A percentile compares a stretch with the other conserved stretches of the same genome.
Evolutionary conservation across 2,888 invertebrate genomes (phyloP).

Genomic region (Brassicogethes aeneus): DNA sequence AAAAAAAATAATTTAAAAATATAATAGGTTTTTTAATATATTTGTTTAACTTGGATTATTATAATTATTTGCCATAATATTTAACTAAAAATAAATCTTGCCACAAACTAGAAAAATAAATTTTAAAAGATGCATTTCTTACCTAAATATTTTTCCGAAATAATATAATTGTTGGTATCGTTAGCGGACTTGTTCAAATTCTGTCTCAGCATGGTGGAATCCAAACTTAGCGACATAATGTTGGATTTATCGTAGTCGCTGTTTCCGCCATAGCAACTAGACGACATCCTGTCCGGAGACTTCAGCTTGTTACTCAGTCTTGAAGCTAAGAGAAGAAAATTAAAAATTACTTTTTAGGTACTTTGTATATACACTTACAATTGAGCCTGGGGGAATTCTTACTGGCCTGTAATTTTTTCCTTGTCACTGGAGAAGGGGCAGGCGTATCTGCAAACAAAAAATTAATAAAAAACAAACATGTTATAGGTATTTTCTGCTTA

Average conservation of each 20-base stretch:
- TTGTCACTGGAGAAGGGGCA: slow-evolving; percentile 42
- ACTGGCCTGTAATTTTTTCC: slow-evolving; percentile 42
- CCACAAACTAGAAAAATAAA: too few relatives aligned
- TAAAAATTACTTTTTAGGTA: background rate
- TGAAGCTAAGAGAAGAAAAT: slow-evolving; percentile 32
- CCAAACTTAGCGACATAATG: slow-evolving; percentile 55
- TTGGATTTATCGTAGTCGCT: slow-evolving; percentile 28
- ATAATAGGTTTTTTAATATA: too few relatives aligned
- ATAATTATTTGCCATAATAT: too few relatives aligned
- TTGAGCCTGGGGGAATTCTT: slow-evolving; percentile 43
- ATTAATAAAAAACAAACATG: slow-evolving; percentile 8
- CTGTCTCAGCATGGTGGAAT: slow-evolving; percentile 47
- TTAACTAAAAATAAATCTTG: too few relatives aligned
- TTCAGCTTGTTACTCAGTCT: slow-evolving; percentile 39
- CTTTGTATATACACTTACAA: too few relatives aligned
- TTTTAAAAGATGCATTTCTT: too few relatives aligned
- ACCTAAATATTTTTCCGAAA: slow-evolving; percentile 31
- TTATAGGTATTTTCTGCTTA: slow-evolving; percentile 7
- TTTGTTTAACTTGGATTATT: too few relatives aligned
- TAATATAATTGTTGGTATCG: slow-evolving; percentile 19
- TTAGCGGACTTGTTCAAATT: slow-evolving; percentile 22
- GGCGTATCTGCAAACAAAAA: slow-evolving; percentile 28
- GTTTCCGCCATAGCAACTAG: slow-evolving; percentile 54
- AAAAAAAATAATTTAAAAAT: too few relatives aligned
- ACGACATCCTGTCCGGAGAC: slow-evolving; percentile 66